Conservation (phyloP, 2,888 invertebrate species). For the Linhomoeus sp. region DNA sequence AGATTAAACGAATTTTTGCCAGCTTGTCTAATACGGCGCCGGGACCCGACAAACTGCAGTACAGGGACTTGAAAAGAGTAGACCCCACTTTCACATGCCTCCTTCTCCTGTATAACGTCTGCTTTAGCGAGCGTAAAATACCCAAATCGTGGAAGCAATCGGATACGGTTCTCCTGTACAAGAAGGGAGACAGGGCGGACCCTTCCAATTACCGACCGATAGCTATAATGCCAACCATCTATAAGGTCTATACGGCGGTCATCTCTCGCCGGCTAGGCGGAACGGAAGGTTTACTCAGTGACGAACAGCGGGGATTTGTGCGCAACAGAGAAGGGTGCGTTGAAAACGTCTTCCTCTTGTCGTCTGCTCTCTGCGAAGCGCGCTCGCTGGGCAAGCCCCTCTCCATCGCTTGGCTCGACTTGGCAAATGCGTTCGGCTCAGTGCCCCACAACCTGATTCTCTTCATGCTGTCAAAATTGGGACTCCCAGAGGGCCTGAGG, state of each 20-base stretch:
- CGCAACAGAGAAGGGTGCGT: conserved; percentile 14
- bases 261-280: background rate
- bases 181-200: conserved; percentile 15
- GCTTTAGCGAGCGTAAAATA: background rate
- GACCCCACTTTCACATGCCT: background rate
- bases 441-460: background rate
- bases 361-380: conserved; percentile 6
- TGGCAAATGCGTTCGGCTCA: conserved; percentile 8
- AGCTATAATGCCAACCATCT: conserved; percentile 9
- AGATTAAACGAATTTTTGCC: background rate
- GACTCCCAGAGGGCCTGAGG: background rate
- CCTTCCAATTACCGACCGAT: conserved; percentile 18
- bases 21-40: background rate
- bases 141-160: conserved; percentile 10
- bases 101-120: background rate
- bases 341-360: conserved; percentile 9
- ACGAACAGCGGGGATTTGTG: conserved; percentile 28
- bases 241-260: conserved; percentile 9
- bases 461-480: background rate
- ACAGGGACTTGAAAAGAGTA: background rate
- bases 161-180: conserved; percentile 13
- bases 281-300: conserved; percentile 9
- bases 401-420: conserved; percentile 27
- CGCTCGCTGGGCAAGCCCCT: conserved; percentile 1
- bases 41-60: background rate